phyloP scores from a whole-genome alignment of 2,888 invertebrate genomes.

The Isoperla grammatica region DNA sequence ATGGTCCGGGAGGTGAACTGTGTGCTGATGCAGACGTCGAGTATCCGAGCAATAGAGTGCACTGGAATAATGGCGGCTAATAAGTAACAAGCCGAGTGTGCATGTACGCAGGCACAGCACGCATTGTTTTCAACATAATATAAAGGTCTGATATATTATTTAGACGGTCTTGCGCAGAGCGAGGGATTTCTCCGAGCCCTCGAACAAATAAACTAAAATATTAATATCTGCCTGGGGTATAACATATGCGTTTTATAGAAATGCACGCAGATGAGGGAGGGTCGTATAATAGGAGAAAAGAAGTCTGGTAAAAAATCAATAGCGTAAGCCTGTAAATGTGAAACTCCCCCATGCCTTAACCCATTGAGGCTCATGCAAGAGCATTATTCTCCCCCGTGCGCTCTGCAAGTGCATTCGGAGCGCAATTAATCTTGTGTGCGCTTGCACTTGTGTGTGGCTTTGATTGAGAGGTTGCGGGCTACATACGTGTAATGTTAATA shows the following conservation, averaged over 20 bases:
- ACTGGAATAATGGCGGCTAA: no score
- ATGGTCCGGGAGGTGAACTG: no score
- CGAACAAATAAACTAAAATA: slow-evolving; percentile 16
- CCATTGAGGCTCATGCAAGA: slow-evolving; percentile 6
- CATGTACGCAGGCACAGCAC: no score
- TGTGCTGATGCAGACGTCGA: no score
- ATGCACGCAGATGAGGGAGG: slow-evolving; percentile 11
- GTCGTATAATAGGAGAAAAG: slow-evolving; percentile 14
- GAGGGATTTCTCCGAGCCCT: background rate
- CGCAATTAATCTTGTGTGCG: slow-evolving; percentile 13
- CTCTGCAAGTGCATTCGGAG: slow-evolving; percentile 3
- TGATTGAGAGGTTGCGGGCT: slow-evolving; percentile 2
- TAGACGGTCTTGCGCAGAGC: background rate
- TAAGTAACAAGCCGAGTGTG: no score
- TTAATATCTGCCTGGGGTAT: slow-evolving; percentile 18
- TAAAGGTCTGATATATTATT: slow-evolving; percentile 8
- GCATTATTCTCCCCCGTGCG: background rate
- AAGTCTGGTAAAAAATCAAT: slow-evolving; percentile 14
- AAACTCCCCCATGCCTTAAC: background rate
- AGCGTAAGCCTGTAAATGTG: slow-evolving; percentile 12
- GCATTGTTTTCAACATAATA: slow-evolving; percentile 7
- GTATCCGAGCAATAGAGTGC: no score
- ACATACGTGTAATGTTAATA: no score
- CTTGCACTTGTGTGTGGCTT: slow-evolving; percentile 1
- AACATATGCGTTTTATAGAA: slow-evolving; percentile 16